Evolutionary conservation across 2,113 vertebrate genomes (phyloP).

Genomic region (Callopanchax toddi): DNA sequence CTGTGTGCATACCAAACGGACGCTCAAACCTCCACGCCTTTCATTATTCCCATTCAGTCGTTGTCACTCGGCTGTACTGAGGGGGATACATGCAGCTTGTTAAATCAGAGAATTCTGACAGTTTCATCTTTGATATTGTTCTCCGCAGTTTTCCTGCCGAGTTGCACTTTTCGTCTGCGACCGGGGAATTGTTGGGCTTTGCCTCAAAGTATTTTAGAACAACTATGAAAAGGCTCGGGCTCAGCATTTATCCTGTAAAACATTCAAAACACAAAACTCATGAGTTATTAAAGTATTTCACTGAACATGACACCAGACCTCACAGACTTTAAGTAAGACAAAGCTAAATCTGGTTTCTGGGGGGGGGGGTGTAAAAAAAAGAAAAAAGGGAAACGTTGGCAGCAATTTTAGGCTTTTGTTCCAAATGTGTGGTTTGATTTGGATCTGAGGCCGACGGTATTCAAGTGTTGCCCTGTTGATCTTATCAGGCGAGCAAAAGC

Average conservation of each 20-base stretch:
- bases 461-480: conserved; percentile 66
- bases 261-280: background rate
- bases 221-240: conserved; percentile 6
- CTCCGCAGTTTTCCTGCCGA: conserved; percentile 39
- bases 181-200: conserved; percentile 29
- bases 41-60: conserved; percentile 26
- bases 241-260: conserved; percentile 31
- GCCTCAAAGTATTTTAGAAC: conserved; percentile 25
- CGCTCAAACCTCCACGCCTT: conserved; percentile 38
- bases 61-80: conserved; percentile 24
- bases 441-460: conserved; percentile 59
- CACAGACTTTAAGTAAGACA: background rate
- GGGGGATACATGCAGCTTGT: conserved; percentile 32
- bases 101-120: conserved; percentile 37
- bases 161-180: conserved; percentile 40
- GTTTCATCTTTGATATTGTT: conserved; percentile 43
- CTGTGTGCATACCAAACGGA: conserved; percentile 25
- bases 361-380: too few relatives aligned
- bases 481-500: conserved; percentile 57
- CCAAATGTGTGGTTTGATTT: conserved; percentile 3
- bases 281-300: background rate
- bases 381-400: too few relatives aligned
- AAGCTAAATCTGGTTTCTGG: background rate
- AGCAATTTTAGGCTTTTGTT: background rate
- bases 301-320: conserved; percentile 10